Evolutionary conservation across 1,140 invertebrate genomes (phyloP), one percentile per base, ranked within the genome.

Genomic region (Tetramorium simillimum): DNA sequence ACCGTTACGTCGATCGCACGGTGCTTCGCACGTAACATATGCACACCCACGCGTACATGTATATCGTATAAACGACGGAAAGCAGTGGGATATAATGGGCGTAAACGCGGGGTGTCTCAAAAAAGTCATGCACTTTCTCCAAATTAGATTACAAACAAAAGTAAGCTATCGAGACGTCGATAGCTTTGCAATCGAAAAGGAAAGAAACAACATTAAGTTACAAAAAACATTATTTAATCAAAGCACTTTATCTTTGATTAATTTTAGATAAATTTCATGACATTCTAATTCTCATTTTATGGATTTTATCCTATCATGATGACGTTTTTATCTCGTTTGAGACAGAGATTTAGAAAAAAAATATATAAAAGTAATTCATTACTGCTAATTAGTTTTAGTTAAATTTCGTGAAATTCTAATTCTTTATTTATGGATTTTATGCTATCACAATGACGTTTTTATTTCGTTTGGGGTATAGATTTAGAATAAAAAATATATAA

Each of bases 1-100:
- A 91, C 90, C 81, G 91, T 92, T 91, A 92, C 53, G 53, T 51
- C 6, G 63, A 76, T 85, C 62, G 28, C 49, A 58, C 63, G 65
- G 75, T 33, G 51, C 37, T 85, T 67, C 24, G 62, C n/a, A 40
- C 43, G 72, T 58, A 40, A 77, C 12, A 18, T 63, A 53, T 21
- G 33, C 4, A 56, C 53, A 37, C 87, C 62, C 87, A 88, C 72
- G 72, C 84, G 18, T 37, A 73, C 28, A 43, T 12, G 40, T 62
- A 24, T 33, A 46, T 14, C 40, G 58, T 46, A 12, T 18, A 56
- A 14, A 24, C 28, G 28, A 65, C 37, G 5, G 14, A 28, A 12
- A 70, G n/a, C 63, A 43, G 73, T 69, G 51, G n/a, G n/a, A n/a
- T n/a, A n/a, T n/a, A n/a, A n/a, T n/a, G n/a, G 81, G 73, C 81